These are phyloP conservation scores for Poeciliopsis paucimaculata DNA, from an alignment of 2,797 vertebrate genomes.

Conservation along the genomic window DNA sequence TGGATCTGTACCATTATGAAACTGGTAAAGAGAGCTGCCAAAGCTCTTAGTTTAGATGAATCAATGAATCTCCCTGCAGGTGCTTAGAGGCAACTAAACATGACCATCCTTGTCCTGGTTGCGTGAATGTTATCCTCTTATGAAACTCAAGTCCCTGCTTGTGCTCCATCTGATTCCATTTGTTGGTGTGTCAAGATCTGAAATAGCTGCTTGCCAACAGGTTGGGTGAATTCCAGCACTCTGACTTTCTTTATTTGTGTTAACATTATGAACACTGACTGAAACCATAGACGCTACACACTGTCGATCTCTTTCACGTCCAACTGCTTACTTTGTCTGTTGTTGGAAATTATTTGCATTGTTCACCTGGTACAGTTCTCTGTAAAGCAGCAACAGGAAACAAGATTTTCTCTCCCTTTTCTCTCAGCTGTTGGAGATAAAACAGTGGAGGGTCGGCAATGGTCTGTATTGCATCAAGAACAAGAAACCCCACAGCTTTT, in stretches of 20 bases:
- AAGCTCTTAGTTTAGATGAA: not conserved
- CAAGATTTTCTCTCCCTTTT: slow-evolving; percentile 5
- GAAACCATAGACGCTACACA: not conserved
- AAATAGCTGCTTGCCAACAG: slow-evolving; percentile 44
- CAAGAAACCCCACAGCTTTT: slow-evolving; percentile 36
- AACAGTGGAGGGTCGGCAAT: slow-evolving; percentile 35
- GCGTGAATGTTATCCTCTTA: not conserved
- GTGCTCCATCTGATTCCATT: slow-evolving; percentile 19
- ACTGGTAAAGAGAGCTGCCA: not conserved
- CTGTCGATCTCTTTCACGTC: not conserved
- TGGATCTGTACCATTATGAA: not conserved
- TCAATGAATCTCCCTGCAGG: not conserved
- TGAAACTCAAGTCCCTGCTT: slow-evolving; percentile 21
- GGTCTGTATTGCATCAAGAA: slow-evolving; percentile 20
- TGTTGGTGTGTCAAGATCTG: slow-evolving; percentile 40
- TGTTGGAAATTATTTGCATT: slow-evolving; percentile 7
- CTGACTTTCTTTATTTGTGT: slow-evolving; percentile 23
- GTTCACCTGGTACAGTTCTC: not conserved
- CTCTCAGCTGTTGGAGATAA: slow-evolving; percentile 28
- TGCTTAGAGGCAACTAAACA: not conserved
- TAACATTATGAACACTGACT: slow-evolving; percentile 23
- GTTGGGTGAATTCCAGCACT: slow-evolving; percentile 34
- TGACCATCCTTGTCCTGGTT: not conserved
- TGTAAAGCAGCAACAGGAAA: not conserved
- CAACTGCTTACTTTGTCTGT: not conserved